Conservation (phyloP, 1,140 invertebrate species). For the Sarcophaga bullata region DNA sequence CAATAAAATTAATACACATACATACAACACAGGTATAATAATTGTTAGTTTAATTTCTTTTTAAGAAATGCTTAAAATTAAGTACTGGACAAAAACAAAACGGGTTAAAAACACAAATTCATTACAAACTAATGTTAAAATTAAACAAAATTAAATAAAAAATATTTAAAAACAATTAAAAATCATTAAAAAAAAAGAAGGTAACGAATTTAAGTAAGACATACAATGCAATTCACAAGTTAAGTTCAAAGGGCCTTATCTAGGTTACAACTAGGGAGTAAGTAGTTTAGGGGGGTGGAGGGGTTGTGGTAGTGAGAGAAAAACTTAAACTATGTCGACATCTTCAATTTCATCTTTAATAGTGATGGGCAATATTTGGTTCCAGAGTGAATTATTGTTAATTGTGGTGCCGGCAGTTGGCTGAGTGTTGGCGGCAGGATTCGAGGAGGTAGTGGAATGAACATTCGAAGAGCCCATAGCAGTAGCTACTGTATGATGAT, state of each 20-base stretch:
- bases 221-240: too few species aligned
- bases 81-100: neutral
- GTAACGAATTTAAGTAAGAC: too few species aligned
- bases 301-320: neutral
- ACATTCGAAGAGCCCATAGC: slow-evolving; percentile 7
- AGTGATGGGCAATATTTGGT: slow-evolving; percentile 25
- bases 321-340: slow-evolving; percentile 28
- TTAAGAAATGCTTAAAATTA: neutral
- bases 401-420: neutral
- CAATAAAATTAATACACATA: too few species aligned
- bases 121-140: neutral
- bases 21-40: neutral
- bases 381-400: slow-evolving; percentile 4
- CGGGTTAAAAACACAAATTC: neutral
- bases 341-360: slow-evolving; percentile 41
- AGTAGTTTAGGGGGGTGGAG: neutral
- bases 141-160: too few species aligned
- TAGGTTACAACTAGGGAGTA: too few species aligned
- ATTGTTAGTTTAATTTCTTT: neutral
- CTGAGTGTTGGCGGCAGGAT: neutral
- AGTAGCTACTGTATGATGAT: neutral
- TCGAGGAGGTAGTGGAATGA: slow-evolving; percentile 9
- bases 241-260: too few species aligned
- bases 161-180: too few species aligned
- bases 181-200: too few species aligned